Evolutionary conservation across 1,140 invertebrate species (phyloP).

Genomic region (Thaumetopoea pityocampa): DNA sequence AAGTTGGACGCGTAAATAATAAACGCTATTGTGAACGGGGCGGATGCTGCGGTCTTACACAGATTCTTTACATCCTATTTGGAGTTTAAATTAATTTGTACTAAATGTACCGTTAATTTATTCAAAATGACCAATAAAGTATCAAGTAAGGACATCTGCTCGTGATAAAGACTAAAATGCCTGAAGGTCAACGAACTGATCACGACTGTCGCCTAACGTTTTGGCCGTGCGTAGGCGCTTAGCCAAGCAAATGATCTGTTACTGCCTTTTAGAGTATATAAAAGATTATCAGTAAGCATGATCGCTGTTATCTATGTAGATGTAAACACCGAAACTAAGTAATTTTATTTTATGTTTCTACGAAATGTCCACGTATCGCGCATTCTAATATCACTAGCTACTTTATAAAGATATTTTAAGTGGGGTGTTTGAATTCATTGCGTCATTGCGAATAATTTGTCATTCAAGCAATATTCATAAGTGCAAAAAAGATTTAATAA

Average conservation of each 20-base stretch:
- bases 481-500: no score
- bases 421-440: conserved; percentile 23
- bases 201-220: conserved; percentile 10
- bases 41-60: no score
- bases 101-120: conserved; percentile 21
- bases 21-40: no score
- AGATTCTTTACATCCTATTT: no score
- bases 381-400: not conserved
- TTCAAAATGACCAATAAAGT: conserved; percentile 18
- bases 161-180: conserved; percentile 17
- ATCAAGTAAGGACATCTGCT: conserved; percentile 18
- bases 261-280: conserved; percentile 11
- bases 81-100: conserved; percentile 8
- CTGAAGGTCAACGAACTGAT: conserved; percentile 22
- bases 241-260: conserved; percentile 2
- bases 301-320: no score
- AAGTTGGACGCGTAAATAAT: no score
- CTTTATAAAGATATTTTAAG: conserved; percentile 10
- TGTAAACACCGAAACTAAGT: no score
- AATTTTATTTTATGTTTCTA: no score
- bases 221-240: conserved; percentile 13
- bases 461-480: conserved; percentile 30
- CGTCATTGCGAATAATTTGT: conserved; percentile 60
- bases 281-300: conserved; percentile 8
- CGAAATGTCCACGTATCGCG: no score